These are phyloP conservation scores for Acleris sparsana DNA, from an alignment of 2,888 invertebrate species.

Conservation along the genomic window DNA sequence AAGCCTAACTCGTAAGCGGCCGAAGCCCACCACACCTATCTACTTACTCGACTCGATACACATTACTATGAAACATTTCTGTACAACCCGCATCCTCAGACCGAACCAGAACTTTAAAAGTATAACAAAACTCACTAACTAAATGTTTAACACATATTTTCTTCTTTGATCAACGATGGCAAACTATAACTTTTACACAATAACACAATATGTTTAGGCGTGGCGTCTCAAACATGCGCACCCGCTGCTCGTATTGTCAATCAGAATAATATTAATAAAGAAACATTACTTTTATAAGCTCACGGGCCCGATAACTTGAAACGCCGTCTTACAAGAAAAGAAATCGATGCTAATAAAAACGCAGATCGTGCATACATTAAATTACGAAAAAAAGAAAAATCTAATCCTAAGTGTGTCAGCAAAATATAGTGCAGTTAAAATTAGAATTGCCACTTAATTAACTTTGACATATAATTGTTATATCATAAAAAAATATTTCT, in stretches of 20 bases:
- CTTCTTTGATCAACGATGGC: constrained; percentile 81
- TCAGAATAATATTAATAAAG: constrained; percentile 62
- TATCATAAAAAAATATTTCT: constrained; percentile 81
- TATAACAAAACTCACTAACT: constrained; percentile 80
- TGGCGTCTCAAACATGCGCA: constrained; percentile 54
- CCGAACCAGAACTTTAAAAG: constrained; percentile 67
- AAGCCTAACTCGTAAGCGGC: constrained; percentile 63
- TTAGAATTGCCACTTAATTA: constrained; percentile 81
- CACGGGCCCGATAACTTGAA: constrained; percentile 57
- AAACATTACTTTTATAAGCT: constrained; percentile 53
- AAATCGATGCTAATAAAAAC: constrained; percentile 75
- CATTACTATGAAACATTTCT: constrained; percentile 79
- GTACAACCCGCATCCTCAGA: constrained; percentile 68
- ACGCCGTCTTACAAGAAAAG: constrained; percentile 59
- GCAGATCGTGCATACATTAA: constrained; percentile 82
- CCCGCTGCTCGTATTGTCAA: constrained; percentile 46
- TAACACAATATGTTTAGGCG: constrained; percentile 79
- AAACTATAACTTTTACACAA: constrained; percentile 78
- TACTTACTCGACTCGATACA: constrained; percentile 73
- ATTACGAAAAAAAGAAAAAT: constrained; percentile 71
- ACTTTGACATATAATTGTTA: constrained; percentile 78
- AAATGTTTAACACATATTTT: constrained; percentile 77
- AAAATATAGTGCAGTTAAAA: constrained; percentile 81
- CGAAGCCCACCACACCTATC: constrained; percentile 62
- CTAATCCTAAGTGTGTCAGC: constrained; percentile 81